Base-by-base conservation (phyloP, 2,113 vertebrate genomes). In the Echinops telfairi region DNA sequence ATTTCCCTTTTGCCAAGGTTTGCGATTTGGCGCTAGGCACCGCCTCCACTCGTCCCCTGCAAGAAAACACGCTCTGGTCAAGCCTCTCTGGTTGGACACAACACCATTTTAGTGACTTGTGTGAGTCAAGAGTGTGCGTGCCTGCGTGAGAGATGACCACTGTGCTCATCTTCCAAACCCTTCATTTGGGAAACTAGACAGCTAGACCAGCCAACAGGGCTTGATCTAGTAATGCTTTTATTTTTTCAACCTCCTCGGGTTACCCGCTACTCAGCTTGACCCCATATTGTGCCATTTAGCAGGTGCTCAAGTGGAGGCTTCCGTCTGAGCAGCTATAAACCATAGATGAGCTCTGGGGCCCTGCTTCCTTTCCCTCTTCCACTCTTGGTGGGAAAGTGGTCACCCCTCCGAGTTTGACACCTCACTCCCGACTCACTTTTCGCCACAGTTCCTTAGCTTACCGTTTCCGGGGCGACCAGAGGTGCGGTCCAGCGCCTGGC, bases 1-100 rank as follows among this genome's bases (percentile, higher is more conserved):
- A 98, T 98, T 98, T 98, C 97, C 97, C 97, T 98, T 98, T 98
- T 97, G 97, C 97, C 96, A 97, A 96, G 96, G 95, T 96, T 96
- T 96, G 96, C 90, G 90, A 84, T 97, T 97, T 96, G 94, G 96
- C 19, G 9, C 68, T 81, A 57, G 68, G 92, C 80, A 90, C 58
- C 19, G 47, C 71, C 86, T 81, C 81, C 12, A 38, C 57, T 81
- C 29, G 16, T 23, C 9, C 38, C 19, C 5, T 38, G 2, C 85
- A 77, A 29, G 27, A 43, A 79, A 78, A 47, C 89, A 38, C 88
- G 57, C 91, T 33, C 4, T 6, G 3, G 20, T 43, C 11, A 15
- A 25, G 20, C 23, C 29, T 43, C 25, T 53, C 58, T 64, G 73
- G 38, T 53, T 33, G 11, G 75, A 36, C 36, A 22, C 14, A 1